phyloP scores from a whole-genome alignment of 2,113 vertebrate genomes.

The Pachycephala philippinensis region DNA sequence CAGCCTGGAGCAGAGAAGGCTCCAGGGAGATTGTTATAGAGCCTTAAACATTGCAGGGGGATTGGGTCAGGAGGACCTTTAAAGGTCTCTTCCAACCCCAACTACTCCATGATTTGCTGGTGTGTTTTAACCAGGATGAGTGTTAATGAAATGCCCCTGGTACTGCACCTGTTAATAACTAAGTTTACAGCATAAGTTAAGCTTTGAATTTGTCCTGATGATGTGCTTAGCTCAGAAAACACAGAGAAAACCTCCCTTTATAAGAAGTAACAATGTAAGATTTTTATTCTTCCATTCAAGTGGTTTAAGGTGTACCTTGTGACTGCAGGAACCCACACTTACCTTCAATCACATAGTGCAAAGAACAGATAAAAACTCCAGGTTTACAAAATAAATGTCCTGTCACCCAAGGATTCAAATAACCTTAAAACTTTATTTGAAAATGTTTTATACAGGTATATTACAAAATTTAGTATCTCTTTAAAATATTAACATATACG shows the following conservation, averaged over 20 bases:
- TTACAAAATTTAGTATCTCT: background rate
- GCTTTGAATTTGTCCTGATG: background rate
- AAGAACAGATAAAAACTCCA: background rate
- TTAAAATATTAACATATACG: background rate
- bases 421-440: background rate
- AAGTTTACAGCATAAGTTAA: rapidly evolving
- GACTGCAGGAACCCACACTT: background rate
- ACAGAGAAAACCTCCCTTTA: rapidly evolving
- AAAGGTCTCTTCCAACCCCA: background rate
- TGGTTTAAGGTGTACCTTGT: background rate
- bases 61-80: background rate
- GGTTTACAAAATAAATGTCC: background rate
- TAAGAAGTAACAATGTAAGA: background rate
- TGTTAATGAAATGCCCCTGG: background rate
- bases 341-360: background rate
- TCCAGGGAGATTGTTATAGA: rapidly evolving
- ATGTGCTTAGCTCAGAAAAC: background rate
- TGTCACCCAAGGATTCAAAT: background rate
- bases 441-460: background rate
- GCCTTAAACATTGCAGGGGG: no score
- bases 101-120: no score
- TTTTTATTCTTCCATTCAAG: background rate
- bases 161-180: rapidly evolving
- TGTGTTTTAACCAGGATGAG: background rate
- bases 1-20: background rate